A percentile compares a stretch with the other conserved stretches of the same genome.
Evolutionary conservation across 2,113 vertebrate genomes (phyloP).

Genomic region (Catharus fuscescens): DNA sequence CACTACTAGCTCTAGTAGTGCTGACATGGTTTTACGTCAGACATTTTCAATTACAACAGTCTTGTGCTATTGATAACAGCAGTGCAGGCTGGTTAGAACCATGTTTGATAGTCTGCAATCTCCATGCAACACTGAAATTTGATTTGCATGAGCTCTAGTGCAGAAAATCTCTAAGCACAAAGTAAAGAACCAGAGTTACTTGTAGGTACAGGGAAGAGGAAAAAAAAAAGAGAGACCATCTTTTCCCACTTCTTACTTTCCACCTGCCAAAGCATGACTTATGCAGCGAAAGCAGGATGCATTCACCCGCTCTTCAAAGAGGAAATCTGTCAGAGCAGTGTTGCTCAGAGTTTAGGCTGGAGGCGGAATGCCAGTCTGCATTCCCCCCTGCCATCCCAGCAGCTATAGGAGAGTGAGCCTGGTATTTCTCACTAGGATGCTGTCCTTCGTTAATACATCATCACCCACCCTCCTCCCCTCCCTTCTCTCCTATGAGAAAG

Average conservation of each 20-base stretch:
- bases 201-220: neutral
- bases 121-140: neutral
- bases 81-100: neutral
- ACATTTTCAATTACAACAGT: neutral
- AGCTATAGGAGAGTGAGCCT: neutral
- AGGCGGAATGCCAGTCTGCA: neutral
- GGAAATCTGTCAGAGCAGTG: neutral
- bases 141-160: neutral
- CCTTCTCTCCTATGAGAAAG: neutral
- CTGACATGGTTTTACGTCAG: neutral
- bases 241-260: neutral
- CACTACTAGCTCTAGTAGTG: neutral
- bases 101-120: neutral
- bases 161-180: neutral
- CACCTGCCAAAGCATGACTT: neutral
- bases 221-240: neutral
- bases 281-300: neutral
- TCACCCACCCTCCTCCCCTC: neutral
- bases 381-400: neutral
- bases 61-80: neutral
- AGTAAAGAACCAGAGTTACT: neutral
- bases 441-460: neutral
- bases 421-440: slow-evolving; percentile 31
- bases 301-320: neutral
- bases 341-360: neutral